Base-by-base conservation (phyloP, 2,888 invertebrate genomes). In the Epinotia nisella region DNA sequence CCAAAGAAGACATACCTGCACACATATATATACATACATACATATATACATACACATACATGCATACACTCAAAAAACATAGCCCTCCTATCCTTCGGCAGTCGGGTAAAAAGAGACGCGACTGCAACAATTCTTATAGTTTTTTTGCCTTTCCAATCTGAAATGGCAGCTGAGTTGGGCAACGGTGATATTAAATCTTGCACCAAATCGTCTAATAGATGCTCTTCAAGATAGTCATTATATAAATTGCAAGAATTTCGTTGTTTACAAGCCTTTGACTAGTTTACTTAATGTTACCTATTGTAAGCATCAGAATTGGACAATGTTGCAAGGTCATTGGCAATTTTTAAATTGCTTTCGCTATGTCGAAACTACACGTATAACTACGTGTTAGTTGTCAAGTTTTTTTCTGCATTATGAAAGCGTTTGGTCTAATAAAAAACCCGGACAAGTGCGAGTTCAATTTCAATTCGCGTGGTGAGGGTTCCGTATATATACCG, bases 221-320 rank as follows among this genome's bases (percentile, higher is more conserved):
- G 67, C 19, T 60, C 29, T 55, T 67, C 17, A 49, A 67, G 67
- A 67, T 68, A 55, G 72, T 72, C n/a, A 62, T 62, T 67, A 72
- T 21, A 51, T 17, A 29, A 21, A 67, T 56, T 56, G 72, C 41
- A 56, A 2, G 19, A 41, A 35, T 67, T 55, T 61, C 45, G 56
- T 49, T 55, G 13, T 59, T 29, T 60, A 71, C 60, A 56, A 21
- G 39, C 29, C 45, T 70, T 61, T 39, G 58, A 51, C 21, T 39
- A 19, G 15, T 10, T 59, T 69, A 41, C 53, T 60, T 66, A 66
- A 21, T 21, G 9, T 56, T 66, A 56, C n/a, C 41, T 56, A 51
- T 64, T 15, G 35, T 9, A 35, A 35, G 3, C 61, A n/a, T 65
- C 19, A 53, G 35, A 19, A 19, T 53, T 65, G 15, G 24, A 9